Conservation (phyloP, 1,140 invertebrate genomes). For the Neotoxoptera formosana region DNA sequence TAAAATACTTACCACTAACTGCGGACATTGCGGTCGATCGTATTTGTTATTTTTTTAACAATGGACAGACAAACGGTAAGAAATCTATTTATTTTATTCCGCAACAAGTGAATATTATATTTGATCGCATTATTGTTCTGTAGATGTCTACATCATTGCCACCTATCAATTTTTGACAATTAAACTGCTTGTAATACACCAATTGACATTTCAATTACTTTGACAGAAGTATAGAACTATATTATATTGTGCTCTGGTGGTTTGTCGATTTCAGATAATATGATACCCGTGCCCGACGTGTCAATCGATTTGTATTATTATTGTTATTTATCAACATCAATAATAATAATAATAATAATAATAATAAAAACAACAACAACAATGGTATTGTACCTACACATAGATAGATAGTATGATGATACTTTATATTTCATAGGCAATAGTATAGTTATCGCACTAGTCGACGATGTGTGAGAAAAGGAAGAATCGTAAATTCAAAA, state of each 20-base stretch:
- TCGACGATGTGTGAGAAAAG: not conserved
- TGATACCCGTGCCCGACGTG: not conserved
- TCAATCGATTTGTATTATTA: slow-evolving; percentile 41
- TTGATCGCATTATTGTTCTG: not conserved
- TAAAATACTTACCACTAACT: not conserved
- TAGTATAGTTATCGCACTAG: not conserved
- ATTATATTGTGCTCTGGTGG: not conserved
- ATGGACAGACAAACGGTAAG: not conserved
- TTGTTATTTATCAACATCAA: not conserved
- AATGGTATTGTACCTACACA: not conserved
- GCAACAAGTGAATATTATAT: not conserved
- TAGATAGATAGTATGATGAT: not conserved
- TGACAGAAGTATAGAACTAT: not conserved
- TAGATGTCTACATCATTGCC: not conserved
- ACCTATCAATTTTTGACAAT: not conserved
- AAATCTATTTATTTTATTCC: not conserved
- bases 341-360: slow-evolving; percentile 31
- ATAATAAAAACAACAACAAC: not conserved
- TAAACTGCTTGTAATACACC: slow-evolving; percentile 4
- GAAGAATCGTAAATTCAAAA: not conserved
- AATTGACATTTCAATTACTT: slow-evolving; percentile 9
- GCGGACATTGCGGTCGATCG: not conserved
- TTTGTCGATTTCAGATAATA: not conserved
- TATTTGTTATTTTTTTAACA: not conserved
- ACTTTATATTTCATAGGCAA: not conserved